Percentiles rank a stretch among this genome's conserved stretches.
Evolutionary conservation across 2,888 invertebrate species (phyloP).

Genomic region (Bellardia bayeri): DNA sequence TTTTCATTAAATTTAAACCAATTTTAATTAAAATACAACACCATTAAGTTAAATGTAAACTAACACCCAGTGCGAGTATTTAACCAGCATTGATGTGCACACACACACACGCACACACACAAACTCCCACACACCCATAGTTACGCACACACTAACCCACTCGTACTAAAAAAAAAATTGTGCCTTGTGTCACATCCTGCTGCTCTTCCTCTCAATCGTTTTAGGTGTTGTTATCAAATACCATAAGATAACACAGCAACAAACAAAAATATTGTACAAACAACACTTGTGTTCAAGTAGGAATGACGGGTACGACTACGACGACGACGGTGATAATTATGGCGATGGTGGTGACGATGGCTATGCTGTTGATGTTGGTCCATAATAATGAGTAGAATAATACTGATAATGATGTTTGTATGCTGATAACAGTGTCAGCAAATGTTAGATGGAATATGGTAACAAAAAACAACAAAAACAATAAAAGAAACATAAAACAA

Average conservation of each 20-base stretch:
- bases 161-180: conserved; percentile 30
- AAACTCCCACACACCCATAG: conserved; percentile 3
- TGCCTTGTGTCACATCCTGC: conserved; percentile 44
- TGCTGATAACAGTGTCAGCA: conserved; percentile 46
- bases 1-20: conserved; percentile 50
- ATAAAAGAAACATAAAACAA: background rate
- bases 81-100: conserved; percentile 11
- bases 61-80: conserved; percentile 27
- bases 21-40: conserved; percentile 59
- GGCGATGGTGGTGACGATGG: background rate
- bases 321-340: conserved; percentile 15
- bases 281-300: conserved; percentile 45
- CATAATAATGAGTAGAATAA: conserved; percentile 31
- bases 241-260: conserved; percentile 58
- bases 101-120: conserved; percentile 14
- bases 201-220: conserved; percentile 48
- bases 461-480: background rate
- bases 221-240: conserved; percentile 68
- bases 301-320: conserved; percentile 13
- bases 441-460: conserved; percentile 26
- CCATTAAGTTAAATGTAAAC: conserved; percentile 54
- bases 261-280: conserved; percentile 61
- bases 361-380: conserved; percentile 21
- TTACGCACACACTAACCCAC: background rate
- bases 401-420: conserved; percentile 10